Evolutionary conservation across 30 jellyfish, hydroid and myxozoan species (phyloP).

Genomic region (Chrysaora quinquecirrha): DNA sequence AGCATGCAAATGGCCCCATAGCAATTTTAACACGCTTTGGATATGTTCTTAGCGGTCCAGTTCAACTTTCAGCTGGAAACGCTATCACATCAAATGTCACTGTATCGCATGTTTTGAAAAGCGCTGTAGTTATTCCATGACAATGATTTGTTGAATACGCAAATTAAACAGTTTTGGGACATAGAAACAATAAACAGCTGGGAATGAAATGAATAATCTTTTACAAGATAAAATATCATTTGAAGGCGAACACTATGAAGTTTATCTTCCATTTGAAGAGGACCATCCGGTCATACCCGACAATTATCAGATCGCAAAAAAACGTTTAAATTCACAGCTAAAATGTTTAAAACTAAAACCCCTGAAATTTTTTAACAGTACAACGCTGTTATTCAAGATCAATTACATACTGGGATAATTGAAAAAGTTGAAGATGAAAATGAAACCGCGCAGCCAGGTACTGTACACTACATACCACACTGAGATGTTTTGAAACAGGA

Average conservation of each 20-base stretch:
- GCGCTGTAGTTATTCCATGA: background rate
- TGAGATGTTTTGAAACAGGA: constrained; percentile 8
- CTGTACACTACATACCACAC: constrained; percentile 32
- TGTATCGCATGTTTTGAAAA: constrained; percentile 12
- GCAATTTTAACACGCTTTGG: constrained; percentile 25
- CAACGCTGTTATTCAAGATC: constrained; percentile 26
- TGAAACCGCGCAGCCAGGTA: background rate
- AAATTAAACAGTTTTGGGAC: constrained; percentile 34
- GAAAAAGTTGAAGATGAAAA: constrained; percentile 5
- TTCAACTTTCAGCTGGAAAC: constrained; percentile 2
- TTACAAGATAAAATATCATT: too few species aligned
- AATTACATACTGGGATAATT: background rate
- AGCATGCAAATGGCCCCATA: too few species aligned
- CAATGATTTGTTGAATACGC: background rate
- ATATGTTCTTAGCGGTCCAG: constrained; percentile 27
- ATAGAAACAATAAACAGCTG: background rate
- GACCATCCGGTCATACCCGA: constrained; percentile 9
- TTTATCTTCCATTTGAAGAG: too few species aligned
- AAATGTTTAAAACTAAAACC: too few species aligned
- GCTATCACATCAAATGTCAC: constrained; percentile 31
- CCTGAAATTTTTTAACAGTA: constrained; percentile 27
- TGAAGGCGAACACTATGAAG: too few species aligned
- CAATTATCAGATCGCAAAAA: constrained; percentile 5
- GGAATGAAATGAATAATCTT: too few species aligned
- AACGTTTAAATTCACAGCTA: too few species aligned